A percentile compares a stretch with the other conserved stretches of the same genome.
Evolutionary conservation across 2,113 vertebrate species (phyloP).

Genomic region (Microcebus murinus): DNA sequence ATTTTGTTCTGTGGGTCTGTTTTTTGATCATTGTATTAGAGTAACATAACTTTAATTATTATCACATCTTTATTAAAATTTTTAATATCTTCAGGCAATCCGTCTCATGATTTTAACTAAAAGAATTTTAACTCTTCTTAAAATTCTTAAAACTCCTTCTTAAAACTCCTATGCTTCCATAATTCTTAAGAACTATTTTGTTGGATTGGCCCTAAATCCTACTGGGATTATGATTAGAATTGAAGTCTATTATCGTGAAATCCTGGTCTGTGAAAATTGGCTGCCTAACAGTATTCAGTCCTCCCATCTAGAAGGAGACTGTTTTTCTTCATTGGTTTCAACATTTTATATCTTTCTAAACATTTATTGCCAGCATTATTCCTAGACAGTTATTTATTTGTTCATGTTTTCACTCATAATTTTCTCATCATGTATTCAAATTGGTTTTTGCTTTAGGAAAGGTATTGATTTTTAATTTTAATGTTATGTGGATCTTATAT

Average conservation of each 20-base stretch:
- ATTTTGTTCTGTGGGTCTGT: background rate
- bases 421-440: background rate
- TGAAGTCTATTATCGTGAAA: background rate
- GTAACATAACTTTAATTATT: background rate
- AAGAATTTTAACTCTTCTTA: background rate
- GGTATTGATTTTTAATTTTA: conserved; percentile 7
- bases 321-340: background rate
- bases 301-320: background rate
- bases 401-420: conserved; percentile 1
- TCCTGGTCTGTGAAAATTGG: background rate
- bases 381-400: background rate
- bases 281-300: background rate
- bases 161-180: background rate
- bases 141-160: background rate
- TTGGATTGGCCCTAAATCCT: background rate
- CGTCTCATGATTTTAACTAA: background rate
- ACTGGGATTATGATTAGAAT: background rate
- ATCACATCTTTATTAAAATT: background rate
- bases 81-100: background rate
- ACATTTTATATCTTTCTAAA: background rate
- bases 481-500: background rate
- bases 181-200: background rate
- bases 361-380: background rate
- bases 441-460: conserved; percentile 25
- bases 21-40: background rate